A percentile compares a stretch with the other conserved stretches of the same genome.
Evolutionary conservation across 2,113 vertebrate genomes (phyloP).

Genomic region (Lutjanus erythropterus): DNA sequence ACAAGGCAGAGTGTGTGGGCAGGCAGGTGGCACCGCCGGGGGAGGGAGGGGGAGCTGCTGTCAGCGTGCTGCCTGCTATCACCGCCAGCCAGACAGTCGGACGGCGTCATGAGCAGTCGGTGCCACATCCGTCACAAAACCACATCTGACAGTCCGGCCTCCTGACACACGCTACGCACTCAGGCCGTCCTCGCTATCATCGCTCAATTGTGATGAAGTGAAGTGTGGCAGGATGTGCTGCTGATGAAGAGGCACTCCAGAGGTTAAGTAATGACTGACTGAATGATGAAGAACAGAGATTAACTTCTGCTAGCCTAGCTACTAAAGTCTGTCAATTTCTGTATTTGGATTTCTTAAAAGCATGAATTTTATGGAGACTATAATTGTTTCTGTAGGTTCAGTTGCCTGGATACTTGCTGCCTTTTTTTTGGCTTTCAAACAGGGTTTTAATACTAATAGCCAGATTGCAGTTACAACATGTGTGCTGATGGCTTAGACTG

Average conservation of each 20-base stretch:
- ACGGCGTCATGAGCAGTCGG: constrained; percentile 4
- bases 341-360: background rate
- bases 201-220: background rate
- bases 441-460: background rate
- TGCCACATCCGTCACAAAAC: constrained; percentile 4
- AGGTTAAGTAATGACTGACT: background rate
- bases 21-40: constrained; percentile 27
- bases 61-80: constrained; percentile 13
- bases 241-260: background rate
- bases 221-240: background rate
- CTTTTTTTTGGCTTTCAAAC: background rate
- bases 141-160: background rate
- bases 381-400: background rate
- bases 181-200: background rate
- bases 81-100: background rate
- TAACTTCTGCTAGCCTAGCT: background rate
- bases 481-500: background rate
- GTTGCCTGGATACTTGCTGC: background rate
- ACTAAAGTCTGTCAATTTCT: too few species aligned
- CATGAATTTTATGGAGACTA: background rate
- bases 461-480: constrained; percentile 8
- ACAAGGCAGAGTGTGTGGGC: constrained; percentile 4
- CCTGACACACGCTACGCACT: background rate
- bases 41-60: constrained; percentile 15
- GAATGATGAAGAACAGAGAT: background rate